Evolutionary conservation across 2,113 vertebrate species (phyloP).

Genomic region (Cygnus atratus): DNA sequence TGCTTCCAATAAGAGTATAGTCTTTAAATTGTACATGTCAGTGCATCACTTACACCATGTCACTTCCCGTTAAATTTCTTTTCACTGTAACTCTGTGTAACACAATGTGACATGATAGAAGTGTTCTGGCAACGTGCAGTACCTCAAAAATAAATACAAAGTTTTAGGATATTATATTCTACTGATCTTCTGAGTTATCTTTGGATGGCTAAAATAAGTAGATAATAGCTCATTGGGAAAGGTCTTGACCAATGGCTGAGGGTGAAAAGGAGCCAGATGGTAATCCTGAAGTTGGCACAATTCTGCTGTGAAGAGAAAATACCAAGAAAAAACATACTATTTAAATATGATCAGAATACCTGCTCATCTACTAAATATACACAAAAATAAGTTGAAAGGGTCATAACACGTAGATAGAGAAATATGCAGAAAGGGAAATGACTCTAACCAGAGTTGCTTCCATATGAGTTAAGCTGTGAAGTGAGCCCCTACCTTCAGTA

Average conservation of each 20-base stretch:
- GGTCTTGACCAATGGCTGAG: not conserved
- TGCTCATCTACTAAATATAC: not conserved
- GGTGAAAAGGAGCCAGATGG: not conserved
- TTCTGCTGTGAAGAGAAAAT: not conserved
- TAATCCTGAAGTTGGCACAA: not conserved
- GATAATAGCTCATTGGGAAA: not conserved
- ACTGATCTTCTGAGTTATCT: slow-evolving; percentile 29
- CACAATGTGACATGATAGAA: slow-evolving; percentile 53
- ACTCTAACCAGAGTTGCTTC: not conserved
- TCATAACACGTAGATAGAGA: not conserved
- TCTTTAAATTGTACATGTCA: slow-evolving; percentile 72
- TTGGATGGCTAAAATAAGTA: not conserved
- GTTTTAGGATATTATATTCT: slow-evolving; percentile 33
- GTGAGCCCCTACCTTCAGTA: not conserved
- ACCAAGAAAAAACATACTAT: not conserved
- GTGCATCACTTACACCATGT: slow-evolving; percentile 56
- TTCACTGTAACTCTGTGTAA: slow-evolving; percentile 50
- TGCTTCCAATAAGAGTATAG: slow-evolving; percentile 57
- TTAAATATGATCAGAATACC: not conserved
- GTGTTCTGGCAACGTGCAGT: not conserved
- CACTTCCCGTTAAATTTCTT: slow-evolving; percentile 65
- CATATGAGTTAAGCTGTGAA: not conserved
- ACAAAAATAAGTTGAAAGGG: not conserved
- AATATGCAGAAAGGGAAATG: not conserved
- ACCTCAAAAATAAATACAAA: slow-evolving; percentile 58